Evolutionary conservation across 2,888 invertebrate genomes (phyloP), one percentile per base, ranked within the genome.

Genomic region (Papilio elwesi): DNA sequence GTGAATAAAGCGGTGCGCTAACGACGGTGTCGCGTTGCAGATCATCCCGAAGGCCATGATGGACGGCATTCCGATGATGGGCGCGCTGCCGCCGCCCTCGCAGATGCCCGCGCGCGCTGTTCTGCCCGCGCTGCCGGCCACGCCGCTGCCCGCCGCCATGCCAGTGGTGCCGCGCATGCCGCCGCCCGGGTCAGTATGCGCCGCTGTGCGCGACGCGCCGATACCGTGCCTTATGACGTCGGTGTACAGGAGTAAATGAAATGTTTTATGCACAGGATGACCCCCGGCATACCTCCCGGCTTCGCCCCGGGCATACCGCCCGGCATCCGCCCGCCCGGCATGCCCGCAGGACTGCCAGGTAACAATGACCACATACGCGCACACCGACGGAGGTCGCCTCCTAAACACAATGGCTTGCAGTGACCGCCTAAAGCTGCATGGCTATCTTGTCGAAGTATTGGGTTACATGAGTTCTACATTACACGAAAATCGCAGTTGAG

Each of bases 1-100:
- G n/a, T n/a, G n/a, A n/a, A n/a, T n/a, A n/a, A n/a, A n/a, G n/a
- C n/a, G n/a, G n/a, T n/a, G n/a, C n/a, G n/a, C n/a, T n/a, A 7
- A 43, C 47, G 38, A 6, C 6, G 2, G 43, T n/a, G 52, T 15
- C 59, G 8, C 38, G 7, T 6, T 12, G 12, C 84, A 92, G 92
- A 90, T 93, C 71, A 80, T 92, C 6, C 92, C 92, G 1, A 93
- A 93, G 74, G 79, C 89, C 0, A 84, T 91, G 83, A 82, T 89
- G 82, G 91, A 91, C 57, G 87, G 85, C 73, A 86, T 91, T 82
- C 80, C 87, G 1, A 80, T 87, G 81, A 68, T 89, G 80, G 78
- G 76, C 64, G 85, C 79, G 62, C 76, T 83, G 74, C 79, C 81
- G 75, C 74, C 74, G 79, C 74, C 74, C 71, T 67, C 76, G 66